Base-by-base conservation (phyloP, 1,140 invertebrate species). In the Magallana gigas region DNA sequence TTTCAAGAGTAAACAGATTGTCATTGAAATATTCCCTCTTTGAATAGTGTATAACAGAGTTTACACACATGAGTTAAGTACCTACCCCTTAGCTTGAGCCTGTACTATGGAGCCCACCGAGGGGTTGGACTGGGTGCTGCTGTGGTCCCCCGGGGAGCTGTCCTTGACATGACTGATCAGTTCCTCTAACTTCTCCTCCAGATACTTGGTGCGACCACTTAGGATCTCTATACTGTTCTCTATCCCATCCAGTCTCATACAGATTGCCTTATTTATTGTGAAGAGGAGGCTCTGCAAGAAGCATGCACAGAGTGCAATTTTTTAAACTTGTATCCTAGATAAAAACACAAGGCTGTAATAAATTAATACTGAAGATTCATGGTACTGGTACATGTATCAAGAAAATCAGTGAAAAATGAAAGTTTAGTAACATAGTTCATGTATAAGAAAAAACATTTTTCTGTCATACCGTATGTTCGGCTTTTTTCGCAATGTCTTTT, bases 261-360 rank as follows among this genome's bases (percentile, higher is more conserved):
- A 93, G 23, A 95, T 94, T 36, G 94, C 93, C 89, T 93, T 94
- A 89, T 95, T 94, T 89, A 95, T 95, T 85, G 93, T 94, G 83
- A 94, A 93, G 18, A 95, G 82, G 29, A 95, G 93, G 93, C 93
- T 92, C 95, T 95, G 89, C 56, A 92, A 92, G 57, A 86, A 82
- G 36, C 36, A 48, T 48, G 36, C 36, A 48, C 36, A 48, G 36
- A 48, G 36, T 48, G 36, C 5, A 87, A n/a, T 87, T 14, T 62
- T 48, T 59, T 76, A 48, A 48, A 48, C 5, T 48, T 48, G 36
- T 48, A 4, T 48, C 3, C 36, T 48, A 48, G 36, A 48, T 48
- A 48, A 48, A 48, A 48, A 48, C 36, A 48, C 36, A 48, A 48
- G 36, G 36, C 36, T 48, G 36, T 48, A 48, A 48, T 48, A 48